A percentile compares a stretch with the other conserved stretches of the same genome.
Conservation (phyloP, 2,888 invertebrate species). For the Drosophila neonasuta region DNA sequence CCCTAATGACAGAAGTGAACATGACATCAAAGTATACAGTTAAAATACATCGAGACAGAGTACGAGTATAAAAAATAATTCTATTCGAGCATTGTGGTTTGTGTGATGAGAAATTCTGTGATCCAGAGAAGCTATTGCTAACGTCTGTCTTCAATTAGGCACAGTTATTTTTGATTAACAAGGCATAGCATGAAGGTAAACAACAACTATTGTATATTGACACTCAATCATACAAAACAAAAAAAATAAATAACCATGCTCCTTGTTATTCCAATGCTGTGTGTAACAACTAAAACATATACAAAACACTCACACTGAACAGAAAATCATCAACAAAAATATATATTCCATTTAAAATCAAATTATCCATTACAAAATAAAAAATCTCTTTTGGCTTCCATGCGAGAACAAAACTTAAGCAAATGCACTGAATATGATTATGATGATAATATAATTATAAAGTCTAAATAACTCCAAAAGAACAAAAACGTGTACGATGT, state of each 20-base stretch:
- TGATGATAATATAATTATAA: constrained; percentile 43
- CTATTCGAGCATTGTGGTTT: constrained; percentile 73
- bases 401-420: constrained; percentile 37
- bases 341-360: constrained; percentile 25
- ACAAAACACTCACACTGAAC: constrained; percentile 8
- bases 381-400: constrained; percentile 56
- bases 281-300: constrained; percentile 21
- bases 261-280: constrained; percentile 50
- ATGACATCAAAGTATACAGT: constrained; percentile 61
- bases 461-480: constrained; percentile 37
- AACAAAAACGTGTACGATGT: constrained; percentile 73
- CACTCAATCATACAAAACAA: constrained; percentile 20
- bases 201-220: not conserved
- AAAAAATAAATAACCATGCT: constrained; percentile 37
- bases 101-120: constrained; percentile 83
- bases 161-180: constrained; percentile 3
- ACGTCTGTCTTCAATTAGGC: constrained; percentile 20
- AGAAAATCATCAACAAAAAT: constrained; percentile 26
- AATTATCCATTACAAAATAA: constrained; percentile 13
- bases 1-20: constrained; percentile 22
- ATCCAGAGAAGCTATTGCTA: constrained; percentile 76
- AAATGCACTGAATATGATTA: constrained; percentile 47
- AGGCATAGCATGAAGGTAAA: not conserved
- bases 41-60: not conserved
- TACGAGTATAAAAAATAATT: constrained; percentile 19